Conservation (phyloP, 1,140 invertebrate species). For the Nilaparvata lugens region DNA sequence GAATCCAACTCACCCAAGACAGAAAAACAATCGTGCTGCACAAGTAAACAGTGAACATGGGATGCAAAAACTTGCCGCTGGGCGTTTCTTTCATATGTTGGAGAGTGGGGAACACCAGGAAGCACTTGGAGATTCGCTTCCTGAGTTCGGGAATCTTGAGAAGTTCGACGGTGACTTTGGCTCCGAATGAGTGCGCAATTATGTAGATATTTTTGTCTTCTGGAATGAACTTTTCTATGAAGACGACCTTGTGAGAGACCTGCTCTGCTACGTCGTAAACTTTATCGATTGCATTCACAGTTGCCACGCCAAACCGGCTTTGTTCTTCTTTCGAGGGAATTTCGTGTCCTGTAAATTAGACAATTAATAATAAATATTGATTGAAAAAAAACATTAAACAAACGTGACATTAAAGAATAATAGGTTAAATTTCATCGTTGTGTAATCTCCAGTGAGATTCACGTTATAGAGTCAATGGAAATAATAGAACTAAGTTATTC, state of each 20-base stretch:
- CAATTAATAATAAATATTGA: background rate
- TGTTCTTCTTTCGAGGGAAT: background rate
- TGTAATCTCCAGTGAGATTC: too few relatives aligned
- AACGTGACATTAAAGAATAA: too few relatives aligned
- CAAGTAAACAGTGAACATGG: too few relatives aligned
- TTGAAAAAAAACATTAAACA: background rate
- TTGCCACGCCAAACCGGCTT: too few relatives aligned
- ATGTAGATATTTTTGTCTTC: slow-evolving; percentile 53
- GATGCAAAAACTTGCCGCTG: slow-evolving; percentile 46
- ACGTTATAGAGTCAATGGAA: too few relatives aligned
- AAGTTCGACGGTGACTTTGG: slow-evolving; percentile 64
- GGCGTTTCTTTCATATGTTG: slow-evolving; percentile 62
- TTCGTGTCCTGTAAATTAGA: background rate
- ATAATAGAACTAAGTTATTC: too few relatives aligned
- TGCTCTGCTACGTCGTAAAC: background rate
- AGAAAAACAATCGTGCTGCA: too few relatives aligned
- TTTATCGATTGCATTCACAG: too few relatives aligned
- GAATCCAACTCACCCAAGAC: too few relatives aligned
- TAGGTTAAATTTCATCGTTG: too few relatives aligned
- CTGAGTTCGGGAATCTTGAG: slow-evolving; percentile 45
- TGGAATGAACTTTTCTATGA: slow-evolving; percentile 61
- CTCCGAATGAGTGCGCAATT: slow-evolving; percentile 74
- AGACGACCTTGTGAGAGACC: slow-evolving; percentile 37
- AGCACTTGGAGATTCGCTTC: slow-evolving; percentile 43
- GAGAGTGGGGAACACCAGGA: slow-evolving; percentile 70